phyloP scores from a whole-genome alignment of 2,888 invertebrate species.

The Cheilosia vernalis region DNA sequence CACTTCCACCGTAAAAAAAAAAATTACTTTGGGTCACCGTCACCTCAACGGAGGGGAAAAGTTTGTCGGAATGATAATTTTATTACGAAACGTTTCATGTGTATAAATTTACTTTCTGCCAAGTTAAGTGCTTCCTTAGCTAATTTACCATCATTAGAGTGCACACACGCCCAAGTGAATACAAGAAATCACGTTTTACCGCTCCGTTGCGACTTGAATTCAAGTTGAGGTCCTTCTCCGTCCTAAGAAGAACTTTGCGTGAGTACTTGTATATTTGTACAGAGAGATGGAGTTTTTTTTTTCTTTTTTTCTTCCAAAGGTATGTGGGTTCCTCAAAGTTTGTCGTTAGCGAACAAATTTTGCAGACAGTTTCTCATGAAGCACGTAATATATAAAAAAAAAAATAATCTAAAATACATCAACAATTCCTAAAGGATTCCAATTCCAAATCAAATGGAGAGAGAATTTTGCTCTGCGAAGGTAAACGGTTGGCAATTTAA shows the following conservation, averaged over 20 bases:
- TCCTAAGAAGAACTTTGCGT: conserved; percentile 23
- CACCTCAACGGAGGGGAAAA: neutral
- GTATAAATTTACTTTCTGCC: conserved; percentile 7
- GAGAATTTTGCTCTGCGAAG: conserved; percentile 16
- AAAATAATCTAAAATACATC: conserved; percentile 12
- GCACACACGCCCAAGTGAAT: conserved; percentile 40
- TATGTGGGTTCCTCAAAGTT: conserved; percentile 14
- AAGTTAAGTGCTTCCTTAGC: conserved; percentile 49
- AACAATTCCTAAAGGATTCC: conserved; percentile 31
- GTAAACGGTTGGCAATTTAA: conserved; percentile 2
- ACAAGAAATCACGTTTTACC: conserved; percentile 51
- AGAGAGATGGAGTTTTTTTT: neutral
- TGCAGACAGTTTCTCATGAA: conserved; percentile 13
- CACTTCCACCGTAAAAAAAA: neutral
- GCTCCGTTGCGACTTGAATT: conserved; percentile 43
- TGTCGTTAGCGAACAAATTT: conserved; percentile 33
- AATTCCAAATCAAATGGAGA: conserved; percentile 8
- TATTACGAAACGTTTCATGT: conserved; percentile 42
- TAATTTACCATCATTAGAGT: conserved; percentile 51
- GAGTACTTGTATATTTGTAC: conserved; percentile 3
- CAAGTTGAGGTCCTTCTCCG: neutral
- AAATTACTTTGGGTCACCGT: conserved; percentile 10
- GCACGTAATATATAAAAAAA: conserved; percentile 25
- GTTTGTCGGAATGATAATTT: conserved; percentile 42
- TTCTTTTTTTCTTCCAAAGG: neutral